These are phyloP conservation scores for Sinotaia quadrata DNA, from an alignment of 2,888 invertebrate genomes.

Conservation along the genomic window DNA sequence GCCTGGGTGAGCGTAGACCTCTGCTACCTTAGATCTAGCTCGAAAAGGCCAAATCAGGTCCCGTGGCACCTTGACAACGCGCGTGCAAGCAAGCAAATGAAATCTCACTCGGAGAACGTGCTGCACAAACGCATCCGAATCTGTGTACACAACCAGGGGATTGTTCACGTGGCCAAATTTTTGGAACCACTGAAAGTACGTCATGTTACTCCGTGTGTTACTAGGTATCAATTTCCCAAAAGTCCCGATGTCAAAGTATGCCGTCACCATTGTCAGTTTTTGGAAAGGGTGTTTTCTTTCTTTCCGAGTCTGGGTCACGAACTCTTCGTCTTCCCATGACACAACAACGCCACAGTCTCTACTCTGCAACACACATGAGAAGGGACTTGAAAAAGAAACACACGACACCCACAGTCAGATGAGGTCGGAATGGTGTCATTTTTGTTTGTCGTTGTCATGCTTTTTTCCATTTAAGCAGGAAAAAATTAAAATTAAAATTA, in stretches of 20 bases:
- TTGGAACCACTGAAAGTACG: not conserved
- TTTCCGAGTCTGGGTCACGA: no score
- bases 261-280: not conserved
- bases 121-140: not conserved
- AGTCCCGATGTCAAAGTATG: not conserved
- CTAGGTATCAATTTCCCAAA: not conserved
- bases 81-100: not conserved
- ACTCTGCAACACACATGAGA: no score
- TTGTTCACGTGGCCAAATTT: not conserved
- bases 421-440: no score
- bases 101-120: not conserved
- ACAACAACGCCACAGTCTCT: no score
- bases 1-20: not conserved
- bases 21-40: not conserved
- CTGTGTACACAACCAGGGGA: not conserved
- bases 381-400: no score
- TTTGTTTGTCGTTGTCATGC: no score
- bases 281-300: not conserved
- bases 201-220: not conserved
- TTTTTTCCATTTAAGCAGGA: no score
- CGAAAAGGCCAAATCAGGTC: conserved; percentile 13
- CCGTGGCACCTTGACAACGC: not conserved
- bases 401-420: no score
- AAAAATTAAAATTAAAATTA: no score
- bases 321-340: no score